phyloP scores from a whole-genome alignment of 1,140 invertebrate genomes.

The Aphelinus certus region DNA sequence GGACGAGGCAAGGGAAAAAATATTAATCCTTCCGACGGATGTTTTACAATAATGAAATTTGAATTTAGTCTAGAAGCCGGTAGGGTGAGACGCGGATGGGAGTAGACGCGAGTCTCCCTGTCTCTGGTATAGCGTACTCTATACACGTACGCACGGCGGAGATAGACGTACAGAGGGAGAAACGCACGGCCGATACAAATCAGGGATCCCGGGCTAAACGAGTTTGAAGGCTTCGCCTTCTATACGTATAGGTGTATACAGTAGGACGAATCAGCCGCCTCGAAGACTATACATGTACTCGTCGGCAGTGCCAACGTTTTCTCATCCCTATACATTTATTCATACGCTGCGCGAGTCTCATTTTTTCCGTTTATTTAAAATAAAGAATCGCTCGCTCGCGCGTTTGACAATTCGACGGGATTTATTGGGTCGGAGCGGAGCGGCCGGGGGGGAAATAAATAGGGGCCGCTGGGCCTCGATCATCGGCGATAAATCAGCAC shows the following conservation, averaged over 20 bases:
- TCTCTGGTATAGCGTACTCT: no score
- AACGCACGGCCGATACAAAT: conserved; percentile 41
- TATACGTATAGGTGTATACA: no score
- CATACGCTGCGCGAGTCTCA: neutral
- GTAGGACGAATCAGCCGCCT: no score
- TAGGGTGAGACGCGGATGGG: no score
- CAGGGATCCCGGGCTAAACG: conserved; percentile 44
- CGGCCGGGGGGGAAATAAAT: neutral
- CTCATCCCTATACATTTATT: conserved; percentile 12
- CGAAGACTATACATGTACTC: no score
- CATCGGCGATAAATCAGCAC: conserved; percentile 49
- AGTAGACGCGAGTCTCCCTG: no score
- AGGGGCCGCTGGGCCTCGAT: conserved; percentile 25
- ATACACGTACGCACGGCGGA: no score
- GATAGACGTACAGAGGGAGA: neutral
- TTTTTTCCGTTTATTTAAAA: neutral
- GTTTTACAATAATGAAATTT: no score
- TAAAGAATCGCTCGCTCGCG: neutral
- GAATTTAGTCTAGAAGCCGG: no score
- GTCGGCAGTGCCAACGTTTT: no score
- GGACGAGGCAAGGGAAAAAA: no score
- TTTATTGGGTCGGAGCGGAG: conserved; percentile 11
- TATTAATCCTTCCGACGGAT: no score
- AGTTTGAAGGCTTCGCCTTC: conserved; percentile 47
- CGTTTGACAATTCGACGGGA: conserved; percentile 12